Evolutionary conservation across 2,888 invertebrate genomes (phyloP), one percentile per base, ranked within the genome.

Genomic region (Nymphalis polychloros): DNA sequence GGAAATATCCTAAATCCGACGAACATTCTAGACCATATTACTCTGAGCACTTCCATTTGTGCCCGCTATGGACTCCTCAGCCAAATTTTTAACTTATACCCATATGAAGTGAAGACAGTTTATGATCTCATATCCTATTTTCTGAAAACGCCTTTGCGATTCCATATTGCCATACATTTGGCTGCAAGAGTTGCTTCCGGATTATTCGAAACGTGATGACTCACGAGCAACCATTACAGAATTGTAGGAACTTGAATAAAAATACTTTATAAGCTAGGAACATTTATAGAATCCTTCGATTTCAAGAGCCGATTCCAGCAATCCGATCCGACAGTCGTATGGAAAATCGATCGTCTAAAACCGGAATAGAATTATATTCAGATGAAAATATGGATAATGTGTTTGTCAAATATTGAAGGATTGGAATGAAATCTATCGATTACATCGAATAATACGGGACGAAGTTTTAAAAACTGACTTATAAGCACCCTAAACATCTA

Each of bases 1-100:
- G 81, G 79, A 84, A 86, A 84, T 83, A 84, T 75, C 81, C 85
- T 85, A 86, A 89, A 86, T 84, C 84, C 79, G 78, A 81, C 84
- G 74, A 83, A 85, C 83, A 85, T 81, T 85, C 83, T 84, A 79
- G 80, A 84, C 84, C 84, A 84, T 86, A 86, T 85, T 85, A 88
- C 82, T 81, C 72, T 75, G 79, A 75, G 81, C 83, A 81, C 81
- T 84, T 84, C 85, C 83, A 86, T 84, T 85, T 84, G 81, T 82
- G 79, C 81, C 77, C 75, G 80, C 78, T 81, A 80, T 82, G 79
- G 81, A 83, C 81, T 84, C 73, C 77, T 80, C 78, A 84, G 89
- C 90, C 90, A 89, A 89, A 88, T 89, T 89, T 90, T 90, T 90
- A 85, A 90, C 83, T 89, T 87, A 90, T 86, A 73, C 77, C 79